phyloP scores from a whole-genome alignment of 2,888 invertebrate genomes.

The Crocallis elinguaria region DNA sequence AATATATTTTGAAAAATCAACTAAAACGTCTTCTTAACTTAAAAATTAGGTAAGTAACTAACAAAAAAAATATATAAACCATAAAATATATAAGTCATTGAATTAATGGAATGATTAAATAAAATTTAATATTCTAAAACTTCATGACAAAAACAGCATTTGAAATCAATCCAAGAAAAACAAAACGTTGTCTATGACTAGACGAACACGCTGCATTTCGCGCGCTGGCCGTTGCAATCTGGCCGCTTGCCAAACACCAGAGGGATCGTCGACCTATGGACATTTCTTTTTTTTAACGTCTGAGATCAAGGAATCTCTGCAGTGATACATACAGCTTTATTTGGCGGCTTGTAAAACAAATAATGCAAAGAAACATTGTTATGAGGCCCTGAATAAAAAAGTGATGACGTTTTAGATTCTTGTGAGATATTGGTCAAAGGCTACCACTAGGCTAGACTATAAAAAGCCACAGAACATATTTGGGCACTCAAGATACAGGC shows the following conservation, averaged over 20 bases:
- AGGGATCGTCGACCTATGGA: constrained; percentile 57
- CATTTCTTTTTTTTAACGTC: constrained; percentile 44
- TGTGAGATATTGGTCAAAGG: too few species aligned
- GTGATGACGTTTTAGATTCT: too few species aligned
- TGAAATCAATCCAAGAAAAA: constrained; percentile 16
- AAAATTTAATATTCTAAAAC: not conserved
- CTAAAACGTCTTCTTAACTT: too few species aligned
- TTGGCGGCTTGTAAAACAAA: not conserved
- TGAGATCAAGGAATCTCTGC: constrained; percentile 31
- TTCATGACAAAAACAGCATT: not conserved
- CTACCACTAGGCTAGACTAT: too few species aligned
- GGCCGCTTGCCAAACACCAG: constrained; percentile 58
- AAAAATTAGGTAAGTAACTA: too few species aligned
- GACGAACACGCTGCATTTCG: constrained; percentile 48
- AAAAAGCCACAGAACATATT: too few species aligned
- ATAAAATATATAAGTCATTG: too few species aligned
- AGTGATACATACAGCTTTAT: constrained; percentile 10
- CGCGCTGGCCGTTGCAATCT: constrained; percentile 51
- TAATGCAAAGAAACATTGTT: too few species aligned
- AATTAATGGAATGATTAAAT: not conserved
- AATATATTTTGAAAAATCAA: too few species aligned
- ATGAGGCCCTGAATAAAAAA: too few species aligned
- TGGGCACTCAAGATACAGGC: too few species aligned
- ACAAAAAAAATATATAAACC: not conserved
- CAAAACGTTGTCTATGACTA: constrained; percentile 55